Evolutionary conservation across 2,888 invertebrate genomes (phyloP).

Genomic region (Octonoba sinensis): DNA sequence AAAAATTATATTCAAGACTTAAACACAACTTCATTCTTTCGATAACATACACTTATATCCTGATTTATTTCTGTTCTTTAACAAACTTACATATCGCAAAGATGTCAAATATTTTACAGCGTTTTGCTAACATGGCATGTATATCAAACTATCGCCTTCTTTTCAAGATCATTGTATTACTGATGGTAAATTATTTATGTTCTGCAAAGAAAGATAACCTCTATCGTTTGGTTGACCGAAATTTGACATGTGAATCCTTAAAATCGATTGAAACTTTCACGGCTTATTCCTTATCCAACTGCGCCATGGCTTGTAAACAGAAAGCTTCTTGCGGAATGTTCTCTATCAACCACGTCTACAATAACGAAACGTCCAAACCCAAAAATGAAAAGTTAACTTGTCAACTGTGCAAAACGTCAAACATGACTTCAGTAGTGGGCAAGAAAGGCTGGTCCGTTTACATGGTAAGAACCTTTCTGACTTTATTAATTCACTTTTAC

Average conservation of each 20-base stretch:
- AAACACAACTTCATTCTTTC: too few relatives aligned
- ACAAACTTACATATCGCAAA: too few relatives aligned
- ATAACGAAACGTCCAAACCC: slow-evolving; percentile 11
- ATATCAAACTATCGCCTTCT: too few relatives aligned
- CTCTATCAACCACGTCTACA: slow-evolving; percentile 25
- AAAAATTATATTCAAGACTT: too few relatives aligned
- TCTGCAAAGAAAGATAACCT: slow-evolving; percentile 14
- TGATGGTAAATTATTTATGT: too few relatives aligned
- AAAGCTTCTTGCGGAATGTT: slow-evolving; percentile 45
- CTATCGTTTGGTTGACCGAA: slow-evolving; percentile 38
- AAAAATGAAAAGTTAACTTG: slow-evolving; percentile 22
- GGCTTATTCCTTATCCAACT: slow-evolving; percentile 29
- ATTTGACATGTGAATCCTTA: slow-evolving; percentile 30
- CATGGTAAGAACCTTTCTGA: slow-evolving; percentile 23
- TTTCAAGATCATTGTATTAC: too few relatives aligned
- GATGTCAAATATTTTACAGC: too few relatives aligned
- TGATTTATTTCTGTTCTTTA: too few relatives aligned
- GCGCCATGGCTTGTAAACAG: slow-evolving; percentile 43
- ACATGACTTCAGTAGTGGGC: slow-evolving; percentile 31
- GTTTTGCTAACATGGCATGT: too few relatives aligned
- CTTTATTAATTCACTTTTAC: too few relatives aligned
- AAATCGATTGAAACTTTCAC: slow-evolving; percentile 21
- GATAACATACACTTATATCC: too few relatives aligned
- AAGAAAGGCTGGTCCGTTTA: slow-evolving; percentile 56
- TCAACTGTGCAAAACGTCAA: slow-evolving; percentile 38